A percentile compares a stretch with the other conserved stretches of the same genome.
Evolutionary conservation across 2,113 vertebrate species (phyloP).

Genomic region (Puma concolor): DNA sequence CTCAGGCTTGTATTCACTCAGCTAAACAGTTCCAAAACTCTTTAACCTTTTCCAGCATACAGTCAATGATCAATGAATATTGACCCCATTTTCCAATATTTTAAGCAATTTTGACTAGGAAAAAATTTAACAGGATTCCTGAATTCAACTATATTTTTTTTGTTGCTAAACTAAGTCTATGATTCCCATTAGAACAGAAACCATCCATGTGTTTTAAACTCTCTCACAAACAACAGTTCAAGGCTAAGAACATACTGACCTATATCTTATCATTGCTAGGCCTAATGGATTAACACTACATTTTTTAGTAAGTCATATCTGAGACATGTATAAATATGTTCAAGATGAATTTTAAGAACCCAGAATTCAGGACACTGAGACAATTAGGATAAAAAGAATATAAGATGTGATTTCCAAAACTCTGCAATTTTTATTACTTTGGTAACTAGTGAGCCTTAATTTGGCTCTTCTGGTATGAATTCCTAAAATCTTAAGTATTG

Average conservation of each 20-base stretch:
- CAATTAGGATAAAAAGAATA: slow-evolving; percentile 23
- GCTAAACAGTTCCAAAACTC: not conserved
- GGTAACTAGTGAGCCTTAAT: not conserved
- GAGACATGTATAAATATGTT: not conserved
- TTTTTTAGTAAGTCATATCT: not conserved
- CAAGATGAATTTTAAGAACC: not conserved
- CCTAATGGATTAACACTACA: not conserved
- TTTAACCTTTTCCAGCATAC: not conserved
- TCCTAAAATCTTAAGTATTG: not conserved
- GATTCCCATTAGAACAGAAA: not conserved
- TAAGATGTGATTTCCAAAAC: not conserved
- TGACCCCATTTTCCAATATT: not conserved
- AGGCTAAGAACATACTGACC: not conserved
- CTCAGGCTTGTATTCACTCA: not conserved
- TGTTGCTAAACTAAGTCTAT: not conserved
- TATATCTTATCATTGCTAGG: not conserved
- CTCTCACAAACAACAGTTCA: not conserved
- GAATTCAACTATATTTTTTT: not conserved
- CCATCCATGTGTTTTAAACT: not conserved
- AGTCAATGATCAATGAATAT: slow-evolving; percentile 20
- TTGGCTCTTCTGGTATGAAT: not conserved
- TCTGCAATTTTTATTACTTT: not conserved
- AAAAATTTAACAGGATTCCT: not conserved
- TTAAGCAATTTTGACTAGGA: not conserved
- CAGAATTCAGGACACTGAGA: not conserved